Conservation (phyloP, 2,113 vertebrate species). For the Corythornis vintsioides region DNA sequence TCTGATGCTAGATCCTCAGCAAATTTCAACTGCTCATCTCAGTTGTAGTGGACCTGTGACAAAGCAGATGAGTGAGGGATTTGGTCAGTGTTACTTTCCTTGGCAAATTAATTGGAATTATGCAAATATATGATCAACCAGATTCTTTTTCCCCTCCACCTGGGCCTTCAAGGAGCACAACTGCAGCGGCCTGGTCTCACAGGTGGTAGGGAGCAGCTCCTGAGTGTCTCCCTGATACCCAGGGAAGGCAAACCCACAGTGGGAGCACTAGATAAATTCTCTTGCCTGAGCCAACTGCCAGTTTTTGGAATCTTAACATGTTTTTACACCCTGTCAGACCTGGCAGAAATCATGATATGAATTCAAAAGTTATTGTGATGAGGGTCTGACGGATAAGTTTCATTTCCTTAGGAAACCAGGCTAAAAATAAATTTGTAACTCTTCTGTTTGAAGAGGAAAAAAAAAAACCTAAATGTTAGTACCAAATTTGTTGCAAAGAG, state of each 20-base stretch:
- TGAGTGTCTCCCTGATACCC: rapidly evolving
- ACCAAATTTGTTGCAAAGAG: background rate
- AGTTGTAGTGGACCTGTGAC: background rate
- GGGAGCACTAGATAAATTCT: background rate
- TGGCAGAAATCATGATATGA: conserved; percentile 41
- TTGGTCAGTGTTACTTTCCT: background rate
- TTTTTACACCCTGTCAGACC: conserved; percentile 26
- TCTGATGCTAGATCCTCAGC: background rate
- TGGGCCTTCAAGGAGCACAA: background rate
- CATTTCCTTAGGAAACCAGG: conserved; percentile 65
- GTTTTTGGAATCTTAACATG: background rate
- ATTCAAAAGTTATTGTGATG: conserved; percentile 56
- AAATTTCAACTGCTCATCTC: background rate
- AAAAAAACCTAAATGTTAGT: background rate
- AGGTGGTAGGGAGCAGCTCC: background rate
- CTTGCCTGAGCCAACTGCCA: background rate
- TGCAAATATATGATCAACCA: background rate
- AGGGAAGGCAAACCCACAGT: background rate
- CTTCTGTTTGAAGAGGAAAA: conserved; percentile 4
- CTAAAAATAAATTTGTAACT: conserved; percentile 55
- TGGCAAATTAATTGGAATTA: background rate
- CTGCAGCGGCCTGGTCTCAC: background rate
- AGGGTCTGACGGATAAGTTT: conserved; percentile 56
- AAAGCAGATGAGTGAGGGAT: background rate
- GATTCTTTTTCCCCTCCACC: background rate